Evolutionary conservation across 2,113 vertebrate genomes (phyloP).

Genomic region (Stercorarius parasiticus): DNA sequence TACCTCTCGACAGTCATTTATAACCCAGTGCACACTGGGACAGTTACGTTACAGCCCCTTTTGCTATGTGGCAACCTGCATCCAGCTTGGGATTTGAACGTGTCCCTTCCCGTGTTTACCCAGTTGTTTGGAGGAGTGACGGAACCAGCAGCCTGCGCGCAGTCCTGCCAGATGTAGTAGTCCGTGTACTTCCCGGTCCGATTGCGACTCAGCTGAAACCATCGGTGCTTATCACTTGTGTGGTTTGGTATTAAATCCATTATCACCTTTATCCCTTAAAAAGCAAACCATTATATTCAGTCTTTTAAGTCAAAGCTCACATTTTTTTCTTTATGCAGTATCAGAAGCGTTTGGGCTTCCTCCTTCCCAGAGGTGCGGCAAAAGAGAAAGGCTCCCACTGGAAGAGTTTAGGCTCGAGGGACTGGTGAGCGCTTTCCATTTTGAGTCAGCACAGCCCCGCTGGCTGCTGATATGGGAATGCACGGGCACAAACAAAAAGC

Average conservation of each 20-base stretch:
- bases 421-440: not conserved
- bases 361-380: not conserved
- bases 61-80: not conserved
- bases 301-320: not conserved
- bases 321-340: not conserved
- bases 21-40: rapidly evolving
- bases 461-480: too few relatives aligned
- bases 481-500: not conserved
- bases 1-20: not conserved
- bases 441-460: not conserved
- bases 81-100: not conserved
- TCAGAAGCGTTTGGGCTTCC: not conserved
- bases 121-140: conserved; percentile 89
- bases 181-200: conserved; percentile 83
- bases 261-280: conserved; percentile 89
- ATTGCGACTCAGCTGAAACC: conserved; percentile 91
- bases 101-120: conserved; percentile 70
- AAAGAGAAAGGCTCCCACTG: not conserved
- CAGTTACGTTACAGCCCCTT: not conserved
- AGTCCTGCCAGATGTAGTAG: conserved; percentile 94
- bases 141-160: conserved; percentile 7
- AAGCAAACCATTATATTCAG: not conserved
- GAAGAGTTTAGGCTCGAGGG: not conserved
- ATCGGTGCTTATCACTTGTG: conserved; percentile 90
- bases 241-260: conserved; percentile 97